These are phyloP conservation scores for Micrasema longulum DNA, from an alignment of 1,140 invertebrate genomes.

Conservation along the genomic window DNA sequence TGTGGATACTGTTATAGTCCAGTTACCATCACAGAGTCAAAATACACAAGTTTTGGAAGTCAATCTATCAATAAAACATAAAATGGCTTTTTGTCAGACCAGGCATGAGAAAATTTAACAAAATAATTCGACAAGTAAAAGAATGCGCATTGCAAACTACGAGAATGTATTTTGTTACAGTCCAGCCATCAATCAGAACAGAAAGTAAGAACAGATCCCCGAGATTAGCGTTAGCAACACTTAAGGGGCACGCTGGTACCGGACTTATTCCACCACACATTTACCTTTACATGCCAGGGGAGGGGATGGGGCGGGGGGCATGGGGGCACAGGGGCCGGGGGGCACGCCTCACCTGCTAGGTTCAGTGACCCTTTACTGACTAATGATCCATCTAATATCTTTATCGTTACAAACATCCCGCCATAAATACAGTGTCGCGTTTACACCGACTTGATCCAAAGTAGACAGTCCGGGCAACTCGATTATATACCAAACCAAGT, in stretches of 20 bases:
- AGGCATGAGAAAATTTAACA: conserved; percentile 47
- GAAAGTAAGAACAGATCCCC: conserved; percentile 61
- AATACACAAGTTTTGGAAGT: conserved; percentile 39
- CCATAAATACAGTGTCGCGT: too few relatives aligned
- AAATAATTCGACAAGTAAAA: conserved; percentile 40
- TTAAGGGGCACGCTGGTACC: conserved; percentile 35
- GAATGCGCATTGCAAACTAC: conserved; percentile 24
- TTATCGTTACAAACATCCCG: too few relatives aligned
- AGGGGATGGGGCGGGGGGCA: conserved; percentile 10
- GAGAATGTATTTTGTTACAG: conserved; percentile 48
- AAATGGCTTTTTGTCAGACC: conserved; percentile 50
- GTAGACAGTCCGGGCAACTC: conserved; percentile 4
- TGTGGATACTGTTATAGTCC: conserved; percentile 64
- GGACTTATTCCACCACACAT: conserved; percentile 54
- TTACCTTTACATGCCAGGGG: conserved; percentile 53
- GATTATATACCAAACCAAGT: conserved; percentile 3
- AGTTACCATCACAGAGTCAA: conserved; percentile 56
- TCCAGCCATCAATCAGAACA: conserved; percentile 64
- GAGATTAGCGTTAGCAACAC: conserved; percentile 50
- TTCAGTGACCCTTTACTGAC: not conserved
- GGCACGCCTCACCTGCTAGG: not conserved
- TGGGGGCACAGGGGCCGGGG: not conserved
- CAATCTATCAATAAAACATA: conserved; percentile 46
- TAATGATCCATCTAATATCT: not conserved
- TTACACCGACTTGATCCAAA: too few relatives aligned